These are phyloP conservation scores for Clavelina lepadiformis DNA, from an alignment of 23 tunicate species.

Conservation along the genomic window DNA sequence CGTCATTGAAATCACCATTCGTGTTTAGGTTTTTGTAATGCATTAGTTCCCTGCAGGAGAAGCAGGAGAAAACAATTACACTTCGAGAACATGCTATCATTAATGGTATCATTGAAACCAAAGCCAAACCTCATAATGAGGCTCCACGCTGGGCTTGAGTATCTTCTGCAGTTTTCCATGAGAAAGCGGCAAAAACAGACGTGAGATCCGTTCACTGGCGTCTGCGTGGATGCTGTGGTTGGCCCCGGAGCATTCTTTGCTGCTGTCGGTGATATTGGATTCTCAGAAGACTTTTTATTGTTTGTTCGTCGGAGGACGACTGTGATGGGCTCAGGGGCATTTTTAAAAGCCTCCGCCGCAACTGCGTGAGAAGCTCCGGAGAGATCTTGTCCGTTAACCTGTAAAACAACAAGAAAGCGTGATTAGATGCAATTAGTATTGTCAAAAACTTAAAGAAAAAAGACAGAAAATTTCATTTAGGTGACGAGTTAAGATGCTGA, in stretches of 20 bases:
- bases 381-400: constrained; percentile 60
- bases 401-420: constrained; percentile 3
- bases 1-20: constrained; percentile 2
- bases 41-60: constrained; percentile 35
- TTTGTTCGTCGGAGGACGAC: constrained; percentile 42
- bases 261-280: neutral
- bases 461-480: too few species aligned
- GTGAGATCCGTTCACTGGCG: too few species aligned
- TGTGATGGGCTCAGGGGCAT: constrained; percentile 49
- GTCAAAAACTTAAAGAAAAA: too few species aligned
- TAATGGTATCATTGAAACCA: too few species aligned
- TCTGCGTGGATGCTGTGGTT: constrained; percentile 1
- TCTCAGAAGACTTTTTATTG: too few species aligned
- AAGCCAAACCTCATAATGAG: constrained; percentile 33
- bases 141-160: constrained; percentile 6
- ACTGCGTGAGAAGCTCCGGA: constrained; percentile 45
- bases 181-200: constrained; percentile 41
- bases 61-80: too few species aligned
- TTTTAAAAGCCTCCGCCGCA: constrained; percentile 46
- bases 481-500: too few species aligned
- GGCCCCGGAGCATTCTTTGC: constrained; percentile 1
- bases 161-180: constrained; percentile 31
- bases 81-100: too few species aligned
- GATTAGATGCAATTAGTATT: too few species aligned
- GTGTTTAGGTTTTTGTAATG: constrained; percentile 11